phyloP scores from a whole-genome alignment of 2,113 vertebrate species.

The Mus pahari region DNA sequence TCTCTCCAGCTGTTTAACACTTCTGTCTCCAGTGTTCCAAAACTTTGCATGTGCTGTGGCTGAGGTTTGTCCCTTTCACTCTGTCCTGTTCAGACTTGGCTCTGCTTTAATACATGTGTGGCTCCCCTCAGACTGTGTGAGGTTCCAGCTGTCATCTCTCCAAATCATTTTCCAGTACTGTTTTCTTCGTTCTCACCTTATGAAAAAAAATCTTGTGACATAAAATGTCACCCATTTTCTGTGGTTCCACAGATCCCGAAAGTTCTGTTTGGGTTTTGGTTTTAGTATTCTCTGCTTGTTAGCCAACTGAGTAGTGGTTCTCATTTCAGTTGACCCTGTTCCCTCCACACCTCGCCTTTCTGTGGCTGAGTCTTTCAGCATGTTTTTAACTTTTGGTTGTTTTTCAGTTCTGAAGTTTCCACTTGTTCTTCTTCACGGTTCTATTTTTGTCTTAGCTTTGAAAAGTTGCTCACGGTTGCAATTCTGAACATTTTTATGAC shows the following conservation, averaged over 20 bases:
- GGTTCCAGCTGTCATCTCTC: neutral
- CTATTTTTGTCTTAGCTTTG: neutral
- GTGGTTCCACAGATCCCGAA: neutral
- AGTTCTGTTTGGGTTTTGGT: neutral
- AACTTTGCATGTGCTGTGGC: neutral
- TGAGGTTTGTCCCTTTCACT: neutral
- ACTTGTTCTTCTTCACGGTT: constrained; percentile 26
- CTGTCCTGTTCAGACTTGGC: neutral
- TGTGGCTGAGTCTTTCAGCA: neutral
- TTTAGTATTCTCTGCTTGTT: neutral
- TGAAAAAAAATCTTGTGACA: neutral
- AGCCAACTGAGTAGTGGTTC: neutral
- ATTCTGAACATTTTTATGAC: constrained; percentile 43
- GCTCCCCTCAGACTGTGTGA: neutral
- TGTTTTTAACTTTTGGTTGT: neutral
- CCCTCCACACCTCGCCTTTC: neutral
- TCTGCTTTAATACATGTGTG: neutral
- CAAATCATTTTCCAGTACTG: neutral
- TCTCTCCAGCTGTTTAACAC: neutral
- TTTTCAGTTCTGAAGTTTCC: constrained; percentile 36
- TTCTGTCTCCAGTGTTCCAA: neutral
- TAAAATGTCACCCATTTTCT: neutral
- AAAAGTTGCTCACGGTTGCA: neutral
- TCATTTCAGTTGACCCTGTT: neutral
- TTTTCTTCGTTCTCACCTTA: neutral